Evolutionary conservation across 2,888 invertebrate genomes (phyloP).

Genomic region (Endotricha flammealis): DNA sequence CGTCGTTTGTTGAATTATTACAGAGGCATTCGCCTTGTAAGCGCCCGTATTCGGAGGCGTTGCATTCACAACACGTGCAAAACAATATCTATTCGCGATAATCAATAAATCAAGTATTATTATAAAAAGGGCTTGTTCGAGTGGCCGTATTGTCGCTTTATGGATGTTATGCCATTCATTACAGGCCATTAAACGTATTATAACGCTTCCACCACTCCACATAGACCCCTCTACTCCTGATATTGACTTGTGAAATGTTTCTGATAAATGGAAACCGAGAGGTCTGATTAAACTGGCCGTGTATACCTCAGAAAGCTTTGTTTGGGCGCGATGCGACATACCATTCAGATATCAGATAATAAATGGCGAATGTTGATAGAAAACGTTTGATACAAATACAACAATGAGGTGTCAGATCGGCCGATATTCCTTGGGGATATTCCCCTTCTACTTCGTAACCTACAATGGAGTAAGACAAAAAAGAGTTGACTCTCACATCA

Average conservation of each 20-base stretch:
- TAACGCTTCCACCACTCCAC: conserved; percentile 48
- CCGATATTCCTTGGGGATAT: conserved; percentile 20
- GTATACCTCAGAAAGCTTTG: conserved; percentile 68
- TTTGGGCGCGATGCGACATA: conserved; percentile 72
- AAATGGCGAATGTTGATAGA: conserved; percentile 66
- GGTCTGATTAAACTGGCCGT: conserved; percentile 43
- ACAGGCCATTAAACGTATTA: conserved; percentile 77
- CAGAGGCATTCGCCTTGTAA: conserved; percentile 26
- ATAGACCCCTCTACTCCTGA: conserved; percentile 29
- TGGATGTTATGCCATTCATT: conserved; percentile 77
- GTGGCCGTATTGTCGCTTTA: conserved; percentile 73
- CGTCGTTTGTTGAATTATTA: conserved; percentile 36
- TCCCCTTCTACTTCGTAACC: conserved; percentile 7
- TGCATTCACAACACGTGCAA: conserved; percentile 63
- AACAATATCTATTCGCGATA: conserved; percentile 58
- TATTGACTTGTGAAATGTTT: conserved; percentile 20
- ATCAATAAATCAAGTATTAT: conserved; percentile 71
- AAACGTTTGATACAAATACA: conserved; percentile 27
- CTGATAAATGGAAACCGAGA: conserved; percentile 39
- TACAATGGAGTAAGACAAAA: too few species aligned
- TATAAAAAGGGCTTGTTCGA: conserved; percentile 71
- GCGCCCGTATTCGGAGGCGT: conserved; percentile 42
- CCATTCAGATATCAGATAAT: conserved; percentile 69
- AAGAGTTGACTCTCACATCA: too few species aligned
- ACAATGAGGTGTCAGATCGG: conserved; percentile 34